These are phyloP conservation scores for Holocentrus rufus DNA, from an alignment of 2,797 vertebrate genomes.

Conservation along the genomic window DNA sequence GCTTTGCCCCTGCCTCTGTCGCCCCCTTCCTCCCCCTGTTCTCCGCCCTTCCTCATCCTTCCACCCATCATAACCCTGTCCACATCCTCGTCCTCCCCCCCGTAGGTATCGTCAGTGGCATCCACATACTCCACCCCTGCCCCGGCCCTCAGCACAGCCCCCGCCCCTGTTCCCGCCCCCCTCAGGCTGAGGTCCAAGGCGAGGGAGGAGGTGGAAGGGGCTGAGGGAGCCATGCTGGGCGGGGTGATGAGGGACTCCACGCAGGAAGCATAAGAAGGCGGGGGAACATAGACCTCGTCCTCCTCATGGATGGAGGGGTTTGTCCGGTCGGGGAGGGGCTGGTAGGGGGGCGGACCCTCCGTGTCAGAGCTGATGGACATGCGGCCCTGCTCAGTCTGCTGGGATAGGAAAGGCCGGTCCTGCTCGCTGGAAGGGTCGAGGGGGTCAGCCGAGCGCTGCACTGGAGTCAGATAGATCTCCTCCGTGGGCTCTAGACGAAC, in stretches of 20 bases:
- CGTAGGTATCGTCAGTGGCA: conserved; percentile 75
- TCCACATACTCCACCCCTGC: conserved; percentile 76
- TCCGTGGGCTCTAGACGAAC: conserved; percentile 93
- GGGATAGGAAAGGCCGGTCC: conserved; percentile 84
- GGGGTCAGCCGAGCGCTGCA: conserved; percentile 87
- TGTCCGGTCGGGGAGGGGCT: conserved; percentile 85
- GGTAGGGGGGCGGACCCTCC: conserved; percentile 90
- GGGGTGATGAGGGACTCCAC: conserved; percentile 78
- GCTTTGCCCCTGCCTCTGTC: conserved; percentile 29
- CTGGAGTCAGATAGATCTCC: conserved; percentile 95
- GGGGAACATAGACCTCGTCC: conserved; percentile 80
- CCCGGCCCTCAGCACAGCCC: conserved; percentile 61
- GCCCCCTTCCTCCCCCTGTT: conserved; percentile 35
- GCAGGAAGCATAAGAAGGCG: conserved; percentile 82
- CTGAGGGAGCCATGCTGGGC: conserved; percentile 53
- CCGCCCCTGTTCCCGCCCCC: conserved; percentile 55
- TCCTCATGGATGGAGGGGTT: conserved; percentile 92
- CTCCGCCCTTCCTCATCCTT: conserved; percentile 54
- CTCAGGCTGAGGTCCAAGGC: conserved; percentile 73
- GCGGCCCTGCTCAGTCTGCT: conserved; percentile 89
- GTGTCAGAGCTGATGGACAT: conserved; percentile 95
- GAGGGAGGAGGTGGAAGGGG: conserved; percentile 44
- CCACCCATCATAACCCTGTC: conserved; percentile 72
- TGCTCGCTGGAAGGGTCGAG: conserved; percentile 74
- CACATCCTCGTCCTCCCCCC: conserved; percentile 74